Evolutionary conservation across 1,140 invertebrate species (phyloP), one percentile per base, ranked within the genome.

Genomic region (Bombus cullumanus): DNA sequence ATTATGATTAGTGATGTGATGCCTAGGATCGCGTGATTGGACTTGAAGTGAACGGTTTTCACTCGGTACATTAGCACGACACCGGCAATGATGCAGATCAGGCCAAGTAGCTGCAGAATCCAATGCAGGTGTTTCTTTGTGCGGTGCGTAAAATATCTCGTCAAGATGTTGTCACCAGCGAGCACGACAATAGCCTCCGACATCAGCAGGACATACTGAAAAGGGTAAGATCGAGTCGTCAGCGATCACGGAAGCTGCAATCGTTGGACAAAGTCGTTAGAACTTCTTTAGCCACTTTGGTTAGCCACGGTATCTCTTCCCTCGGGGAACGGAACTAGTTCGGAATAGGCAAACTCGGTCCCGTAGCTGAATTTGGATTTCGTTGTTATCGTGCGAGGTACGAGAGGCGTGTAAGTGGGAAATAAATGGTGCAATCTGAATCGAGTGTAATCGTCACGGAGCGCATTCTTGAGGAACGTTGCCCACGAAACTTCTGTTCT

Each of bases 121-220:
- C 94, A 94, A 78, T 95, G 94, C 15, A 94, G 13, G 47, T 95
- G 92, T 68, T 84, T 91, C 47, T 85, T 93, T 68, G 79, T 78
- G 15, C 87, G 83, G 13, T 91, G 92, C n/a, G 84, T 89, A 12
- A 94, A 74, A 68, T 41, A 73, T 28, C 81, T 72, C 18, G 91
- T 92, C 86, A 92, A 90, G 62, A 93, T 13, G 76, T 90, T 93
- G 31, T 93, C 92, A 12, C 88, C 90, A 2, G 91, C 66, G 1
- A 94, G 39, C 25, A 86, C 73, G 13, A 92, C 57, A 34, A 94
- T 92, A 22, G 93, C 93, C 74, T 95, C 92, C 41, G 93, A 92
- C 94, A 95, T 94, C 62, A 94, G 83, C 10, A 94, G 78, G 25
- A 94, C 88, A 86, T 94, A 95, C 94, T 95, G 91, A 77, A 91